These are phyloP conservation scores for Protaetia brevitarsis DNA, from an alignment of 1,140 invertebrate genomes.

Conservation along the genomic window DNA sequence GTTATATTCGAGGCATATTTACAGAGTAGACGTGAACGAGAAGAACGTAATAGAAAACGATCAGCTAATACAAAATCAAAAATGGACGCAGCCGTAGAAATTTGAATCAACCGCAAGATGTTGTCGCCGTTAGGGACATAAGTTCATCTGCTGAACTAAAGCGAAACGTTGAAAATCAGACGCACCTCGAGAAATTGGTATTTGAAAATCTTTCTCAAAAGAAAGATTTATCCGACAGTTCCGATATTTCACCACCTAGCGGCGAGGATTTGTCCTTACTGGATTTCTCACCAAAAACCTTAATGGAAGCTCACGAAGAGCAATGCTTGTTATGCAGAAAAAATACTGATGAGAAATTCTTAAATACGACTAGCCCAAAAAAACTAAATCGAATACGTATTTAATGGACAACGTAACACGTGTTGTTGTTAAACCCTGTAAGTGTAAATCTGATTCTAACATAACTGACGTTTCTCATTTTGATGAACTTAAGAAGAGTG, in stretches of 20 bases:
- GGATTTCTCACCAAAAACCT: neutral
- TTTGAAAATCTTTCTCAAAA: neutral
- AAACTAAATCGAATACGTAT: neutral
- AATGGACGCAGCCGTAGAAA: neutral
- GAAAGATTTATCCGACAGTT: neutral
- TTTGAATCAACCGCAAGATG: neutral
- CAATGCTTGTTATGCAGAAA: neutral
- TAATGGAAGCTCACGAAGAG: neutral
- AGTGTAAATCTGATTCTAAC: neutral
- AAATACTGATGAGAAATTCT: neutral
- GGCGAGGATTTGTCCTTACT: neutral
- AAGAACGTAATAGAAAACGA: neutral
- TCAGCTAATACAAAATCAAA: neutral
- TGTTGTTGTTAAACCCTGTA: neutral
- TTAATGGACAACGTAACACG: neutral
- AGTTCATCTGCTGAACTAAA: neutral
- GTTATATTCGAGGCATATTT: conserved; percentile 26
- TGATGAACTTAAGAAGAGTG: neutral
- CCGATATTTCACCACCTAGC: neutral
- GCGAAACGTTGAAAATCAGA: neutral
- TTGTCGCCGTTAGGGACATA: neutral
- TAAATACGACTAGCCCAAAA: no score
- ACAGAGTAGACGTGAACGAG: conserved; percentile 19
- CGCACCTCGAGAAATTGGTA: neutral
- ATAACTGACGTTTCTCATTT: neutral